phyloP scores from a whole-genome alignment of 2,797 vertebrate species.

The Thripadectes ignobilis region DNA sequence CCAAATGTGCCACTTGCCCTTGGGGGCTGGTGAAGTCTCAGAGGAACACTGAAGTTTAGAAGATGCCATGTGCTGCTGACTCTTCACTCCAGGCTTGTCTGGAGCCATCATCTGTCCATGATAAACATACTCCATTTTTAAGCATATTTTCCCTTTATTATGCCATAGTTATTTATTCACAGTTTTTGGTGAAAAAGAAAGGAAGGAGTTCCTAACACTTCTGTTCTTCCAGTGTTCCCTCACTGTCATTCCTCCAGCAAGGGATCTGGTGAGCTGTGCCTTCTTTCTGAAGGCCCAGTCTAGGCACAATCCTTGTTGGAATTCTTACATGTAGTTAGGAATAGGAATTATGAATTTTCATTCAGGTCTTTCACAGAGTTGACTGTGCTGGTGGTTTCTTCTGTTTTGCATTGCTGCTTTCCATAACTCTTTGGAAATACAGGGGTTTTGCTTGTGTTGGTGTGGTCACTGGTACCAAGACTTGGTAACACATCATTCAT shows the following conservation, averaged over 20 bases:
- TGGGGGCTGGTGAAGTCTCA: accelerated
- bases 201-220: background rate
- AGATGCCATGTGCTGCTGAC: background rate
- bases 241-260: background rate
- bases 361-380: background rate
- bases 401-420: background rate
- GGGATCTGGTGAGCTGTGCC: background rate
- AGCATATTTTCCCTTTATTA: background rate
- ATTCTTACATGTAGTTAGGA: background rate
- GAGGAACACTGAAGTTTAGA: background rate
- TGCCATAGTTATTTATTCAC: background rate
- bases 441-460: background rate
- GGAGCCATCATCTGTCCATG: background rate
- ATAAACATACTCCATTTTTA: background rate
- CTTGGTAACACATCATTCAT: background rate
- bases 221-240: background rate
- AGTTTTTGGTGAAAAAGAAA: background rate
- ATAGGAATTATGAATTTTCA: background rate
- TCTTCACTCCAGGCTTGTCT: background rate
- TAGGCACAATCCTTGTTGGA: background rate
- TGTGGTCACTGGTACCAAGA: background rate
- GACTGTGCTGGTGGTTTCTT: background rate
- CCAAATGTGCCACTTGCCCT: background rate
- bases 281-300: background rate
- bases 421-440: background rate